Evolutionary conservation across 2,888 invertebrate genomes (phyloP).

Genomic region (Thelaira solivaga): DNA sequence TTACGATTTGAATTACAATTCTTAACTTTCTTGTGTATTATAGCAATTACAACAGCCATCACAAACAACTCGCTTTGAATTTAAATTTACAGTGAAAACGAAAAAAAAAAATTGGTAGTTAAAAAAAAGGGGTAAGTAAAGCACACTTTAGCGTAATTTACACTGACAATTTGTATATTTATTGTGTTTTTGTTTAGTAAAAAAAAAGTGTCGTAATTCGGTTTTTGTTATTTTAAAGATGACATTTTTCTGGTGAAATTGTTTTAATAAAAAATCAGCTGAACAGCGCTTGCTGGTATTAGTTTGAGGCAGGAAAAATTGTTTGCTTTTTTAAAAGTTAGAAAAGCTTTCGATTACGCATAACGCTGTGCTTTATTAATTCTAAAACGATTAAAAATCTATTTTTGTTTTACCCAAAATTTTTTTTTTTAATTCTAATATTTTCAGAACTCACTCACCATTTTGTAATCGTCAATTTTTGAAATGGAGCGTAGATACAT

Average conservation of each 20-base stretch:
- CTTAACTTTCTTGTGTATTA: neutral
- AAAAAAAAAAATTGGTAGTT: slow-evolving; percentile 5
- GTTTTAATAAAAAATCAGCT: neutral
- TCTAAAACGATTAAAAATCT: neutral
- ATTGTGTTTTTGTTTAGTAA: neutral
- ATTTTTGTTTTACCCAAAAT: neutral
- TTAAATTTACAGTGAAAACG: slow-evolving; percentile 23
- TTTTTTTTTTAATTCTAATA: neutral
- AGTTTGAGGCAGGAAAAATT: slow-evolving; percentile 6
- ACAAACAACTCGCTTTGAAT: neutral
- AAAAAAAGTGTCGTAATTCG: neutral
- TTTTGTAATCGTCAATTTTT: slow-evolving; percentile 99
- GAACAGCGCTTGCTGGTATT: neutral
- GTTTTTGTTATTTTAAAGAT: neutral
- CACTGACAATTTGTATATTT: too few species aligned
- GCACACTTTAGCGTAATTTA: slow-evolving; percentile 43
- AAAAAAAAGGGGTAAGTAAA: slow-evolving; percentile 4
- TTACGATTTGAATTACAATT: too few species aligned
- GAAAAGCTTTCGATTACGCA: neutral
- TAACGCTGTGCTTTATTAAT: neutral
- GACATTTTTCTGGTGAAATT: neutral
- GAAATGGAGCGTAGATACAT: slow-evolving; percentile 97
- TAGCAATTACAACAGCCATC: neutral
- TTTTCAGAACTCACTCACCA: slow-evolving; percentile 86
- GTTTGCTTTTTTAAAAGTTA: neutral